Percentiles rank a stretch among this genome's conserved stretches.
phyloP scores from a whole-genome alignment of 1,140 invertebrate species.

The Latrodectus geometricus region DNA sequence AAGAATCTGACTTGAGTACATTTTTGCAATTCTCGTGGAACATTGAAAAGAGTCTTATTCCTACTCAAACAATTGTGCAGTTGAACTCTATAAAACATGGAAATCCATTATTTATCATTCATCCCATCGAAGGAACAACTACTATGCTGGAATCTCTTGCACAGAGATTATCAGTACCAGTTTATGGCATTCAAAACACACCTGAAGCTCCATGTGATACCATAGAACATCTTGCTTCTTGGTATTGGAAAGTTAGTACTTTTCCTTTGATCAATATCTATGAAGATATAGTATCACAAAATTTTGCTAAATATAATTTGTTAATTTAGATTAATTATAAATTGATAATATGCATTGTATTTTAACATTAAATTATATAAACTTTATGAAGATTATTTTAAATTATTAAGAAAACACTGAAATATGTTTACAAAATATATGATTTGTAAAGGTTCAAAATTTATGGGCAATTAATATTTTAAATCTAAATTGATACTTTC shows the following conservation, averaged over 20 bases:
- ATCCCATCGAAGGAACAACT: slow-evolving; percentile 92
- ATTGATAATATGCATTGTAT: too few species aligned
- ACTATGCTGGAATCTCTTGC: slow-evolving; percentile 78
- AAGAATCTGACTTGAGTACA: slow-evolving; percentile 65
- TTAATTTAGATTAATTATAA: too few species aligned
- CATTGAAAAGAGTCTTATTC: slow-evolving; percentile 65
- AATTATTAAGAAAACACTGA: too few species aligned
- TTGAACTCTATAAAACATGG: slow-evolving; percentile 70
- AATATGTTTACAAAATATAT: too few species aligned
- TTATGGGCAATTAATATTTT: too few species aligned
- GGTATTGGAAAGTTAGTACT: slow-evolving; percentile 77
- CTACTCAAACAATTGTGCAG: slow-evolving; percentile 69
- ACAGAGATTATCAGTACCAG: slow-evolving; percentile 78
- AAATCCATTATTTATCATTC: slow-evolving; percentile 80
- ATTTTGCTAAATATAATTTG: too few species aligned
- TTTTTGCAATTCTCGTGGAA: slow-evolving; percentile 38
- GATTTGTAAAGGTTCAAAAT: too few species aligned
- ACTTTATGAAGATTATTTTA: too few species aligned
- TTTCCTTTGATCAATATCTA: too few species aligned
- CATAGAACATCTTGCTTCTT: slow-evolving; percentile 80
- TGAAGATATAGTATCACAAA: too few species aligned
- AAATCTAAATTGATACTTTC: too few species aligned
- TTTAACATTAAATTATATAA: too few species aligned
- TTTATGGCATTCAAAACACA: slow-evolving; percentile 92
- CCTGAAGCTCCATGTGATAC: slow-evolving; percentile 76